Evolutionary conservation across 2,113 vertebrate species (phyloP).

Genomic region (Corydoras sp.): DNA sequence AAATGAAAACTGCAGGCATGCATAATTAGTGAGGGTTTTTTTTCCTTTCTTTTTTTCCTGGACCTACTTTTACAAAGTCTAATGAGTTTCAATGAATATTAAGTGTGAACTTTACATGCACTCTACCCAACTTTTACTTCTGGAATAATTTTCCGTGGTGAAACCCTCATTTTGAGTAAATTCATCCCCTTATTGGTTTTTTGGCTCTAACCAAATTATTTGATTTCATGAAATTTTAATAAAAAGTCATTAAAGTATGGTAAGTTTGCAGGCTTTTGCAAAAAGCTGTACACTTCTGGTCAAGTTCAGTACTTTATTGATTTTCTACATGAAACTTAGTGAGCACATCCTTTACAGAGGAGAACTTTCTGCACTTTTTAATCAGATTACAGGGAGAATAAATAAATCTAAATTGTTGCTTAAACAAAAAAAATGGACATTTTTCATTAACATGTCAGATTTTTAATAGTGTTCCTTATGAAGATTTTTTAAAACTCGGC

Average conservation of each 20-base stretch:
- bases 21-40: conserved; percentile 40
- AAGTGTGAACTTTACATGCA: conserved; percentile 22
- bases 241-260: too few relatives aligned
- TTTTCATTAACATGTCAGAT: background rate
- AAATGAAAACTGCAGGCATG: background rate
- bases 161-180: background rate
- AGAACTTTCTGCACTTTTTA: too few relatives aligned
- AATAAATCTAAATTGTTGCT: too few relatives aligned
- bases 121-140: conserved; percentile 12
- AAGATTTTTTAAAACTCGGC: too few relatives aligned
- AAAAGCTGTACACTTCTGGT: too few relatives aligned
- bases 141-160: background rate
- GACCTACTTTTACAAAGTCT: conserved; percentile 7
- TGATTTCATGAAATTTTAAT: too few relatives aligned
- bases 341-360: too few relatives aligned
- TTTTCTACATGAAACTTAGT: too few relatives aligned
- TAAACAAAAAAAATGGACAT: too few relatives aligned
- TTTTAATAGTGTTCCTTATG: background rate
- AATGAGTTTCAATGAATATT: conserved; percentile 41
- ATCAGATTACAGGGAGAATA: too few relatives aligned
- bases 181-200: background rate
- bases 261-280: too few relatives aligned
- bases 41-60: conserved; percentile 15
- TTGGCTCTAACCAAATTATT: background rate
- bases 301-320: too few relatives aligned